Base-by-base conservation (phyloP, 2,797 vertebrate species). In the Anas flavirostris region DNA sequence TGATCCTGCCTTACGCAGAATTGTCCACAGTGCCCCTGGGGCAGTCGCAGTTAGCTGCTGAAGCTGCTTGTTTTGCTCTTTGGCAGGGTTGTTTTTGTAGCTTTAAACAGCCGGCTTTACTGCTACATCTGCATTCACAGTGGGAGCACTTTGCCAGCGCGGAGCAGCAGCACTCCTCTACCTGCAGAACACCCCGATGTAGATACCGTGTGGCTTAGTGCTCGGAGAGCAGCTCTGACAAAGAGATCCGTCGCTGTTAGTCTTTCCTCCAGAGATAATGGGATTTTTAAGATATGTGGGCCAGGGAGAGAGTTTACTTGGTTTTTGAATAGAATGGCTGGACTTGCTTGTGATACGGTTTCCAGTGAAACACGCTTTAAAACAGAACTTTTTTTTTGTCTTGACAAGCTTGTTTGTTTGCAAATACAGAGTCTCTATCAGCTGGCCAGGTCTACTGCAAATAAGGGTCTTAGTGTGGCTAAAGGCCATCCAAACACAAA, bases 401-500 rank as follows among this genome's bases (percentile, higher is more conserved):
- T 91, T n/a, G 5, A 17, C 1, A 0, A 25, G 21, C 22, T 74
- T 82, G 79, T 79, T 94, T 94, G 78, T 80, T 94, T 87, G 83
- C 60, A 88, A 95, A 97, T 79, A 95, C 10, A 0, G 89, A 95
- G 81, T 79, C 81, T 97, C 94, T 97, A 93, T 97, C 95, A 95
- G 90, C 74, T 90, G 87, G 84, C 75, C 88, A 88, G 93, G 87
- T 96, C 96, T 95, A 92, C 94, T 97, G 95, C 95, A 97, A 95
- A 96, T 91, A 94, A 82, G 37, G 93, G 93, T 80, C 92, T 96
- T 79, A 91, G 88, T 85, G 92, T 94, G 95, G 94, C 95, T 94
- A 82, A 91, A 97, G 93, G 86, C 91, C 92, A 87, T 91, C 70
- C 16, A 0, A 74, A 58, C 77, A 76, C 79, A 60, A 81, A 91